Percentiles rank a stretch among this genome's conserved stretches.
phyloP scores from a whole-genome alignment of 2,113 vertebrate species.

The Nestor notabilis region DNA sequence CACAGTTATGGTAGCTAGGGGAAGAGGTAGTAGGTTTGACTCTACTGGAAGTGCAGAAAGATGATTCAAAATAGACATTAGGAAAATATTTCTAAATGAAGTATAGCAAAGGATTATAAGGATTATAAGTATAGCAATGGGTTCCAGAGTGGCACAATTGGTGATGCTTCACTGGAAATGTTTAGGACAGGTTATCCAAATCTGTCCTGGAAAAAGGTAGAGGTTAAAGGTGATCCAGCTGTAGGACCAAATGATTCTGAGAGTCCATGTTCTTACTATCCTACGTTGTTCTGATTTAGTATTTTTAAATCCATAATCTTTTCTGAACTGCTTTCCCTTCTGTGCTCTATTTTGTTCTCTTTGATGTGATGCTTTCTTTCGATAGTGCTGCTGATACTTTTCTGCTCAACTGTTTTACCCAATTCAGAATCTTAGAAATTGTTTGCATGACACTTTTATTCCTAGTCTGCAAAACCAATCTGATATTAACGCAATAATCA shows the following conservation, averaged over 20 bases:
- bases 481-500: background rate
- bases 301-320: background rate
- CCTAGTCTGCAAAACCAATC: background rate
- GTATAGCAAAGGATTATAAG: background rate
- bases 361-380: conserved; percentile 2
- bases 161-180: background rate
- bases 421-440: background rate
- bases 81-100: background rate
- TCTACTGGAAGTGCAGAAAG: background rate
- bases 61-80: background rate
- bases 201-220: background rate
- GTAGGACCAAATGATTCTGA: background rate
- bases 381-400: background rate
- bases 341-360: background rate
- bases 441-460: background rate
- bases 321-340: background rate
- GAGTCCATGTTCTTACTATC: background rate
- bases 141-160: background rate
- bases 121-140: background rate
- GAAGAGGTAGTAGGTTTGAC: background rate
- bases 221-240: background rate
- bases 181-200: background rate
- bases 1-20: background rate
- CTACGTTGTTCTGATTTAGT: background rate
- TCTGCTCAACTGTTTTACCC: background rate